phyloP scores from a whole-genome alignment of 2,888 invertebrate species.

The Steinernema hermaphroditum region DNA sequence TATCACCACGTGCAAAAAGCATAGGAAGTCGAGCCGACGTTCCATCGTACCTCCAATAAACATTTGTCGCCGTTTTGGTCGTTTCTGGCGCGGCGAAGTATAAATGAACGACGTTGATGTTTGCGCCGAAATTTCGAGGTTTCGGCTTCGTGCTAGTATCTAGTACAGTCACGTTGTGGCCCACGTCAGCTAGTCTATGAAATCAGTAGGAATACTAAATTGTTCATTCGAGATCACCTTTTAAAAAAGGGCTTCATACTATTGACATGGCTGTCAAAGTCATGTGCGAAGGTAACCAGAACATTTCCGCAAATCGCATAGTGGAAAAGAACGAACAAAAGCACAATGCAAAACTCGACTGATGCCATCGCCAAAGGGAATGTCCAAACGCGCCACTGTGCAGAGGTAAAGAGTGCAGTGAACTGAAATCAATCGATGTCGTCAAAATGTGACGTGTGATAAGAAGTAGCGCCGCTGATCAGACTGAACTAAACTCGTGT shows the following conservation, averaged over 20 bases:
- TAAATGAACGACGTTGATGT: conserved; percentile 37
- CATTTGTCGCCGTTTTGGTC: not conserved
- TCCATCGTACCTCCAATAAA: conserved; percentile 24
- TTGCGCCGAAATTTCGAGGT: conserved; percentile 36
- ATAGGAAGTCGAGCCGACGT: conserved; percentile 23
- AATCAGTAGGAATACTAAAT: not conserved
- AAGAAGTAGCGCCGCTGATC: too few species aligned
- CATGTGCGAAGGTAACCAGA: not conserved
- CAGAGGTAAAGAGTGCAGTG: too few species aligned
- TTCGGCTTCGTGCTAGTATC: conserved; percentile 39
- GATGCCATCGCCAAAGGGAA: too few species aligned
- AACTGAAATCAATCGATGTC: too few species aligned
- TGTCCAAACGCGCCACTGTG: too few species aligned
- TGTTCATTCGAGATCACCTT: not conserved
- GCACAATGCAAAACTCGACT: too few species aligned
- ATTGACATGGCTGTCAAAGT: conserved; percentile 3
- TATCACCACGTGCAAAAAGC: conserved; percentile 33
- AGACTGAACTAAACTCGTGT: too few species aligned
- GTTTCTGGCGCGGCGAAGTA: conserved; percentile 17
- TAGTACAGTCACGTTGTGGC: conserved; percentile 45
- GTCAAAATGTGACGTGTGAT: too few species aligned
- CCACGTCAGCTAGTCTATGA: conserved; percentile 38
- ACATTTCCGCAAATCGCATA: not conserved
- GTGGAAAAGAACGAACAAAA: not conserved
- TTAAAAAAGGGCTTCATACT: conserved; percentile 14